Conservation (phyloP, 2,888 invertebrate genomes). For the Drosophila birchii region DNA sequence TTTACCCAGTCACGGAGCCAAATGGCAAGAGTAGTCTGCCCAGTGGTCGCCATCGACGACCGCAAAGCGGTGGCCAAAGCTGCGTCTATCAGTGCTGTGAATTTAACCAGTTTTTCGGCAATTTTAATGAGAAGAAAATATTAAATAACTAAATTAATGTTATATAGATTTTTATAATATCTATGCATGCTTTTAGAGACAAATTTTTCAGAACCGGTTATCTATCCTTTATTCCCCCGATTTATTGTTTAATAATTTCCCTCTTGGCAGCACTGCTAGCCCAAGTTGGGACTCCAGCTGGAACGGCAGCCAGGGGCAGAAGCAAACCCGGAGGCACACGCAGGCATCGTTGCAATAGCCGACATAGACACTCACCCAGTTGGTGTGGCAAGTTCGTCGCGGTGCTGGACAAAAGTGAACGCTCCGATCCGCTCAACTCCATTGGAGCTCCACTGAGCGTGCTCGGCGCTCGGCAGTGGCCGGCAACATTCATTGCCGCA, state of each 20-base stretch:
- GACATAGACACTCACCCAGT: conserved; percentile 70
- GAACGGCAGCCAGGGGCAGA: neutral
- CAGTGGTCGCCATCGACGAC: conserved; percentile 27
- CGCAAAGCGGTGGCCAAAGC: neutral
- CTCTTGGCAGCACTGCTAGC: neutral
- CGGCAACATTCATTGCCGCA: conserved; percentile 76
- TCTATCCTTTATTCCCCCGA: too few species aligned
- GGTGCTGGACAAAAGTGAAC: conserved; percentile 71
- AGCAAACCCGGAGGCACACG: neutral
- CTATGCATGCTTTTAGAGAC: too few species aligned
- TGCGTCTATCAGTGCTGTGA: neutral
- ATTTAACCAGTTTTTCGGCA: neutral
- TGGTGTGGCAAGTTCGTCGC: conserved; percentile 75
- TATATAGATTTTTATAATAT: too few species aligned
- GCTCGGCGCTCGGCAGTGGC: conserved; percentile 11
- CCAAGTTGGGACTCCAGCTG: neutral
- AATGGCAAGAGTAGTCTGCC: conserved; percentile 35
- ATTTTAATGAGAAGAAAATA: too few species aligned
- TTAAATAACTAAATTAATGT: too few species aligned
- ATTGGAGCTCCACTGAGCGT: conserved; percentile 1
- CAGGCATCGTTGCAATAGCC: conserved; percentile 35
- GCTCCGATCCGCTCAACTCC: conserved; percentile 37
- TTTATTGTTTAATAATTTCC: neutral
- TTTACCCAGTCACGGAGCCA: conserved; percentile 52
- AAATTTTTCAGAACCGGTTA: too few species aligned